Conservation (phyloP, 2,113 vertebrate genomes). For the Nestor notabilis region DNA sequence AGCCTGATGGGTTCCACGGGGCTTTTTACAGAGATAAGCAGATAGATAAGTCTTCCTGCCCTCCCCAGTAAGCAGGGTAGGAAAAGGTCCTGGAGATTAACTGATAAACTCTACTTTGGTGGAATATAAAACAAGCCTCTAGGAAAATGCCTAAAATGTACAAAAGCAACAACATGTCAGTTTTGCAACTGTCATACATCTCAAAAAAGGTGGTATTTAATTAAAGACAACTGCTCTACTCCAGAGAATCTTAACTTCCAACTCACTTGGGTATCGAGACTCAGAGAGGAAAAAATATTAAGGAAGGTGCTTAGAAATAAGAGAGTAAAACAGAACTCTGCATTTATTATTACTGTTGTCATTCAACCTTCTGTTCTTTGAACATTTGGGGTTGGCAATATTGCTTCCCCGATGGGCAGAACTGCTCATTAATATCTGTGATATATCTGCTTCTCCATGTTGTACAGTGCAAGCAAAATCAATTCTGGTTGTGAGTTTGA, state of each 20-base stretch:
- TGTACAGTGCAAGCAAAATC: conserved; percentile 1
- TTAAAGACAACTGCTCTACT: background rate
- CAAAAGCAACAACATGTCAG: background rate
- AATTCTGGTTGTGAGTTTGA: background rate
- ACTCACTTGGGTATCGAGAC: background rate
- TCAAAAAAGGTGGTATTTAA: background rate
- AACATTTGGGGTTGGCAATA: background rate
- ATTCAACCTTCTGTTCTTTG: background rate
- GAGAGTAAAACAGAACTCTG: background rate
- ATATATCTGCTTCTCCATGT: conserved; percentile 7
- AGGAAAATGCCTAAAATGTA: background rate
- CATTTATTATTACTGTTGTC: background rate
- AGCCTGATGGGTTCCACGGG: background rate
- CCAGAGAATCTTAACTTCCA: background rate
- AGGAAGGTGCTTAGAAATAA: background rate
- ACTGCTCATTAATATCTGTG: conserved; percentile 13
- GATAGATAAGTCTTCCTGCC: background rate
- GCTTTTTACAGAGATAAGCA: background rate
- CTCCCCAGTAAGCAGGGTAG: background rate
- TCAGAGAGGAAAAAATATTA: background rate
- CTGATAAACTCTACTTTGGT: background rate
- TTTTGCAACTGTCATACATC: background rate
- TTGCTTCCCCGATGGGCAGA: conserved; percentile 29
- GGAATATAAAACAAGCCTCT: background rate
- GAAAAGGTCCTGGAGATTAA: background rate